A percentile compares a stretch with the other conserved stretches of the same genome.
Evolutionary conservation across 2,797 vertebrate species (phyloP).

Genomic region (Typhlichthys subterraneus): DNA sequence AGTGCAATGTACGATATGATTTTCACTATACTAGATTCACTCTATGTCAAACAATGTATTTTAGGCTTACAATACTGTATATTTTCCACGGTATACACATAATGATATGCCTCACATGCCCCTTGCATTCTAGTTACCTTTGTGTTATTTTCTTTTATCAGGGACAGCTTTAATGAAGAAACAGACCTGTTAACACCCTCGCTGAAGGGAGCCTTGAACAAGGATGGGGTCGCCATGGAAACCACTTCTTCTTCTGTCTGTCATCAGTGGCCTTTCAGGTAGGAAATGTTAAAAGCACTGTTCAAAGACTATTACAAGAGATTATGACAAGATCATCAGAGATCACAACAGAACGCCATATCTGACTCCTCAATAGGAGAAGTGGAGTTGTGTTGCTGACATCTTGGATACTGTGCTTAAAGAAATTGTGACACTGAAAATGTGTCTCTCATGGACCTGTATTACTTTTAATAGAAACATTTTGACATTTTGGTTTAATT

Average conservation of each 20-base stretch:
- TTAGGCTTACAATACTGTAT: too few relatives aligned
- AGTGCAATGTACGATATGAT: too few relatives aligned
- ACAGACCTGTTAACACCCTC: conserved; percentile 76
- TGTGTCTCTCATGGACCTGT: conserved; percentile 18
- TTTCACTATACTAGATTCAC: too few relatives aligned
- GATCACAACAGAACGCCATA: background rate
- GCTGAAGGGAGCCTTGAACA: conserved; percentile 75
- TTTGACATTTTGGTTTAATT: too few relatives aligned
- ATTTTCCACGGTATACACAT: too few relatives aligned
- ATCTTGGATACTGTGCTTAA: conserved; percentile 8
- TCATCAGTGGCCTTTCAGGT: conserved; percentile 92
- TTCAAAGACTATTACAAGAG: conserved; percentile 11
- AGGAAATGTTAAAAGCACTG: conserved; percentile 57
- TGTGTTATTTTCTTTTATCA: conserved; percentile 71
- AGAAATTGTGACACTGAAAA: conserved; percentile 14
- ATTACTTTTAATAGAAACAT: too few relatives aligned
- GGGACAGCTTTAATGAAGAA: conserved; percentile 90
- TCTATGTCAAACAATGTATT: too few relatives aligned
- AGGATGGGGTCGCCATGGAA: conserved; percentile 94
- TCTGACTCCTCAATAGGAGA: background rate
- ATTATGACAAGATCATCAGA: conserved; percentile 6
- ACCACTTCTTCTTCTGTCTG: conserved; percentile 87
- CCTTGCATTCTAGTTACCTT: conserved; percentile 31
- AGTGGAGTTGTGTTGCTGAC: background rate
- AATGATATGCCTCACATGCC: conserved; percentile 3